Percentiles rank a stretch among this genome's conserved stretches.
Evolutionary conservation across 53 echinoderm and acorn worm species (phyloP).

Genomic region (Patiria pectinifera): DNA sequence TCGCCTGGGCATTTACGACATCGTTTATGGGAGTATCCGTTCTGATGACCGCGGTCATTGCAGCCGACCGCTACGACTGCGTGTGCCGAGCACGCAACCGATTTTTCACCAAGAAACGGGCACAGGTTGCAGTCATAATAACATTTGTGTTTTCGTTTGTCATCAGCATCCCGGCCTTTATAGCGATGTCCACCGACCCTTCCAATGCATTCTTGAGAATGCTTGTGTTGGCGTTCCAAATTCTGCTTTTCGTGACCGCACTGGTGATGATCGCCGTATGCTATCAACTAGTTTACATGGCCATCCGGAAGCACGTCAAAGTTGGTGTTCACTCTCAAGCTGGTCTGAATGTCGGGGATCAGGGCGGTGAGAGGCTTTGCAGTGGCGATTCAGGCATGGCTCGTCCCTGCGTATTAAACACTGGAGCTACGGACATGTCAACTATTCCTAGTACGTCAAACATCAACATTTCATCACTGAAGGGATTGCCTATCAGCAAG

Average conservation of each 20-base stretch:
- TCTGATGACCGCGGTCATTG: conserved; percentile 15
- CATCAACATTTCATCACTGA: background rate
- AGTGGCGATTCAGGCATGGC: background rate
- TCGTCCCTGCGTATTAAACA: background rate
- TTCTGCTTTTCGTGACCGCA: background rate
- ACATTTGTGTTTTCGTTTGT: background rate
- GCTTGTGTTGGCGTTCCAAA: background rate
- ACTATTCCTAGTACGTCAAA: background rate
- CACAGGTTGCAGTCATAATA: background rate
- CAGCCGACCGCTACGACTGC: conserved; percentile 48
- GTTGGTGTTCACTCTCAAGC: background rate
- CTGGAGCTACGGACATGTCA: too few relatives aligned
- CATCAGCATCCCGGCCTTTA: background rate
- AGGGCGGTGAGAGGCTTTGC: background rate
- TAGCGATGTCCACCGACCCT: background rate
- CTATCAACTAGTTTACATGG: background rate
- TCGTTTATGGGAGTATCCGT: background rate
- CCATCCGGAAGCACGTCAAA: background rate
- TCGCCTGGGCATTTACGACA: background rate
- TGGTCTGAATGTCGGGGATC: background rate
- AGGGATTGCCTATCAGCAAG: background rate
- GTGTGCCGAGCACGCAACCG: conserved; percentile 27
- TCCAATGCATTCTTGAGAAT: background rate
- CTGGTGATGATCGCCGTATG: background rate
- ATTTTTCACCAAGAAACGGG: conserved; percentile 15